Conservation (phyloP, 2,888 invertebrate species). For the Oligia strigilis region DNA sequence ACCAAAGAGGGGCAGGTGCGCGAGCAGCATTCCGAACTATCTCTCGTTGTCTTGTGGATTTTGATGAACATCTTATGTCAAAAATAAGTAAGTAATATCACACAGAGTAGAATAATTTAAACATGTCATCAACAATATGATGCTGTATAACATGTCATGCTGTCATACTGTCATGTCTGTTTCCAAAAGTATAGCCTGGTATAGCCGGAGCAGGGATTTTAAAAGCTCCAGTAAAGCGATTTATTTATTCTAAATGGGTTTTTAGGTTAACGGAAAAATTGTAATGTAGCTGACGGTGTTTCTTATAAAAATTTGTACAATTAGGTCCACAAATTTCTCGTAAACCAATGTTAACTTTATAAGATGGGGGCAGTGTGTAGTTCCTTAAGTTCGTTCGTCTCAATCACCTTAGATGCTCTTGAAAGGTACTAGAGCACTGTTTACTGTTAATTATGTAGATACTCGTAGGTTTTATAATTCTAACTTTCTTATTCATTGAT, state of each 20-base stretch:
- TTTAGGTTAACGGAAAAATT: slow-evolving; percentile 34
- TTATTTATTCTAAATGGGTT: slow-evolving; percentile 41
- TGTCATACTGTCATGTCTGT: slow-evolving; percentile 31
- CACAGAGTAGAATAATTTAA: too few relatives aligned
- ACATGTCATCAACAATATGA: too few relatives aligned
- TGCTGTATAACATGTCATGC: background rate
- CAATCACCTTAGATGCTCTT: slow-evolving; percentile 81
- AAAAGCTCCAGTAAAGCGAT: slow-evolving; percentile 1
- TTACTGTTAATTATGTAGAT: background rate
- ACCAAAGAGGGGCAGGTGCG: background rate
- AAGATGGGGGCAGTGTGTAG: slow-evolving; percentile 87
- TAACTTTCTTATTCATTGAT: slow-evolving; percentile 1
- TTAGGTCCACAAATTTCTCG: slow-evolving; percentile 62
- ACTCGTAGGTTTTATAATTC: background rate
- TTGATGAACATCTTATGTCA: slow-evolving; percentile 15
- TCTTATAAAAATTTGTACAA: slow-evolving; percentile 16
- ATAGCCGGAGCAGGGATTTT: background rate
- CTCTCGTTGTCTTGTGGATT: background rate
- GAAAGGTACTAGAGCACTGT: slow-evolving; percentile 77
- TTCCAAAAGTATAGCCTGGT: slow-evolving; percentile 3
- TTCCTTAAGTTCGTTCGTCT: slow-evolving; percentile 83
- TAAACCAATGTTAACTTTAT: slow-evolving; percentile 64
- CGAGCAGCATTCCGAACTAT: background rate
- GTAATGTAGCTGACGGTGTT: slow-evolving; percentile 54
- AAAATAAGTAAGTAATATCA: background rate